Conservation (phyloP, 2,113 vertebrate genomes). For the Nycticorax nycticorax region DNA sequence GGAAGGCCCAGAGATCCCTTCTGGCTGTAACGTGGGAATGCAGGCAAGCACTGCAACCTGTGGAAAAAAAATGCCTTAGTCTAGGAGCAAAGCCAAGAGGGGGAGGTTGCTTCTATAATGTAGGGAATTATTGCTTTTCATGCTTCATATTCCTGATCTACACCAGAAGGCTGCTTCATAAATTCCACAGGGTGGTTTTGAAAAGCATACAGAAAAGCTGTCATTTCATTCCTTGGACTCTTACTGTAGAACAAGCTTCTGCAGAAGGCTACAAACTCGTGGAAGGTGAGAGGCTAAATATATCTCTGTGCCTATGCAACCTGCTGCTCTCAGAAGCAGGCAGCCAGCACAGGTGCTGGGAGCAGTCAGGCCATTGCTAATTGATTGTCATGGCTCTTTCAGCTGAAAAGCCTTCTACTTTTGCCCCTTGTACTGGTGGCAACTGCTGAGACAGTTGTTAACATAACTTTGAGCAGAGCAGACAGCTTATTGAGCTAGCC, state of each 20-base stretch:
- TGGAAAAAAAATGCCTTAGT: not conserved
- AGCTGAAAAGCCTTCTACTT: not conserved
- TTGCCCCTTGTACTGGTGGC: not conserved
- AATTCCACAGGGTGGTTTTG: not conserved
- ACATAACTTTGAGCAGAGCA: not conserved
- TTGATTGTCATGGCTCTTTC: not conserved
- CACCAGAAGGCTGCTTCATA: conserved; percentile 3
- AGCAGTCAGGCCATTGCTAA: not conserved
- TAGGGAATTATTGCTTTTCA: not conserved
- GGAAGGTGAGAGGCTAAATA: not conserved
- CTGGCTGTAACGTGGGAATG: not conserved
- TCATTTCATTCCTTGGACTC: not conserved
- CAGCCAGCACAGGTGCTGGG: not conserved
- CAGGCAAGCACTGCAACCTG: not conserved
- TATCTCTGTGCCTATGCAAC: not conserved
- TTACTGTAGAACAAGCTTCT: not conserved
- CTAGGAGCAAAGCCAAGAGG: not conserved
- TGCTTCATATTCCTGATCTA: not conserved
- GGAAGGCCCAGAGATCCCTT: not conserved
- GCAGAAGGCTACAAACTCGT: not conserved
- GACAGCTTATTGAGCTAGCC: not conserved
- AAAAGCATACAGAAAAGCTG: not conserved
- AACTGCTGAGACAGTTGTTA: not conserved
- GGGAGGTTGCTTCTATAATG: not conserved
- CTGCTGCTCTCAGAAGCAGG: not conserved